These are phyloP conservation scores for Zoanthus sociatus DNA, from an alignment of 92 coral and sea anemone genomes.

Conservation along the genomic window DNA sequence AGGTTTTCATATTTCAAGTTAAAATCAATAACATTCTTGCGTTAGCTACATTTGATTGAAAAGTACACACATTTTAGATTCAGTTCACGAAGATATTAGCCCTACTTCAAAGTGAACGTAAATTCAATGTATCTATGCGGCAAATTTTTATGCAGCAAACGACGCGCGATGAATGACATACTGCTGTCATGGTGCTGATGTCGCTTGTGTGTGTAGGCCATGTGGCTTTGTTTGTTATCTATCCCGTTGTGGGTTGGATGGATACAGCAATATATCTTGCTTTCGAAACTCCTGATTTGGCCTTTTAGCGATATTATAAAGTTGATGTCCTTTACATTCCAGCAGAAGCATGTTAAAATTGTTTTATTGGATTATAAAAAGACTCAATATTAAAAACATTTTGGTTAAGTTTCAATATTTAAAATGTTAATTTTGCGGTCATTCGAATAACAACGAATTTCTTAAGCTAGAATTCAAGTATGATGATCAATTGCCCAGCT, in stretches of 20 bases:
- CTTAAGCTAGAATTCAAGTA: not conserved
- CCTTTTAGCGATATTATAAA: not conserved
- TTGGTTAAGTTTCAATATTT: constrained; percentile 12
- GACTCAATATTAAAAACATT: constrained; percentile 21
- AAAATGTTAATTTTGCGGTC: constrained; percentile 44
- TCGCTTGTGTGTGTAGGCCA: constrained; percentile 13
- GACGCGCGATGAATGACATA: not conserved
- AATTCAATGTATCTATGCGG: not conserved
- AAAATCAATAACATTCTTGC: too few species aligned
- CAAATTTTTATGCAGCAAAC: not conserved
- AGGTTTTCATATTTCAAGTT: not conserved
- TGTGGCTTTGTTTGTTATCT: constrained; percentile 16
- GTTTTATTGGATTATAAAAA: not conserved
- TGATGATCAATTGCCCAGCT: not conserved
- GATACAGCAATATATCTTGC: not conserved
- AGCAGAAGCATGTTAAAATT: not conserved
- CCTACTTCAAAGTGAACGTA: not conserved
- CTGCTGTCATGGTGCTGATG: constrained; percentile 10
- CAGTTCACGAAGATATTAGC: not conserved
- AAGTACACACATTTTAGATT: too few species aligned
- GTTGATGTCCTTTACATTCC: not conserved
- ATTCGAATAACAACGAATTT: constrained; percentile 1
- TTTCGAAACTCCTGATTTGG: not conserved
- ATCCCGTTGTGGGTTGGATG: not conserved
- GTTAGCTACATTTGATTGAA: too few species aligned